phyloP scores from a whole-genome alignment of 2,797 vertebrate genomes.

The Cichlasoma orientale region DNA sequence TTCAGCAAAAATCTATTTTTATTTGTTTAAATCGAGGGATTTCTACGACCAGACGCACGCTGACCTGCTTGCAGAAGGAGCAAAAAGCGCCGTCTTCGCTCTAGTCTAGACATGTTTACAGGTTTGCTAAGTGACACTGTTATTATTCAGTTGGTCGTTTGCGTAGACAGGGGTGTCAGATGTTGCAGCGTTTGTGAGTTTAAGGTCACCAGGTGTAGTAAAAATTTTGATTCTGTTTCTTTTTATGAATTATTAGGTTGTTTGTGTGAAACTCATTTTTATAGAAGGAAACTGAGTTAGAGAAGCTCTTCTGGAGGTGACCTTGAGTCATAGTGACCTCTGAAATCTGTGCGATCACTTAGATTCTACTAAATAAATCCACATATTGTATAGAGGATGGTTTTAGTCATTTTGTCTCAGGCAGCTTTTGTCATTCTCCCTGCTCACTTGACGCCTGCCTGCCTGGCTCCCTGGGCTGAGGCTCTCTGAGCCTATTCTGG shows the following conservation, averaged over 20 bases:
- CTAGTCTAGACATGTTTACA: not conserved
- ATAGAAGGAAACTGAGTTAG: not conserved
- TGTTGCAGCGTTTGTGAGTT: not conserved
- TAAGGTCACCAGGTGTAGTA: not conserved
- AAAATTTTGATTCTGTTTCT: not conserved
- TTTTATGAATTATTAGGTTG: not conserved
- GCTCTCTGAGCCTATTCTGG: conserved; percentile 80
- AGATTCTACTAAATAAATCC: not conserved
- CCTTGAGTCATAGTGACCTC: not conserved
- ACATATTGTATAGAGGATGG: not conserved
- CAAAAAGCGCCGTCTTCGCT: not conserved
- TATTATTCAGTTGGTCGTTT: not conserved
- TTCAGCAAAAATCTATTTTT: not conserved
- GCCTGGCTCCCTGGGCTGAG: conserved; percentile 61
- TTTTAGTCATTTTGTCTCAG: not conserved
- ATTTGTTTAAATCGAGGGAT: not conserved
- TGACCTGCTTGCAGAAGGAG: not conserved
- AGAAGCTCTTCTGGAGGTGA: not conserved
- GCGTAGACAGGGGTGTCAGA: not conserved
- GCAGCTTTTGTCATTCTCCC: conserved; percentile 30
- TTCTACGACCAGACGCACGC: not conserved
- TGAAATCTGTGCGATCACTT: not conserved
- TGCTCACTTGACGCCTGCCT: conserved; percentile 60
- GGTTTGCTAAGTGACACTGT: conserved; percentile 6
- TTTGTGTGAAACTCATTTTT: not conserved